These are phyloP conservation scores for Bubo blakistoni DNA, from an alignment of 2,113 vertebrate genomes.

Conservation along the genomic window DNA sequence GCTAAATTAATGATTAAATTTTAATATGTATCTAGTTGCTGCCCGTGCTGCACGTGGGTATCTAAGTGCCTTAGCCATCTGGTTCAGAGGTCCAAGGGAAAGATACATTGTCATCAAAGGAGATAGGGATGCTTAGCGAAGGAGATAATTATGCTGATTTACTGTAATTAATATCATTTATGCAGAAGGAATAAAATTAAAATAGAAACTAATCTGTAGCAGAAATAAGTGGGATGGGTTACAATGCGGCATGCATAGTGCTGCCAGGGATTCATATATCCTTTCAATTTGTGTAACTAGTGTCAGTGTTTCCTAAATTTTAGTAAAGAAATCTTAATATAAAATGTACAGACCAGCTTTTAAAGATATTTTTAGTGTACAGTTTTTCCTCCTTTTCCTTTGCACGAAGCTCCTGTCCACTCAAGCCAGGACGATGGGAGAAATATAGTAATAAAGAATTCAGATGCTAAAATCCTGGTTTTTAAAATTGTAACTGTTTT, in stretches of 20 bases:
- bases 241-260: background rate
- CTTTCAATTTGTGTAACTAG: background rate
- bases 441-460: background rate
- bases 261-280: background rate
- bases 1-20: background rate
- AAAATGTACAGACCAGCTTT: slow-evolving; percentile 17
- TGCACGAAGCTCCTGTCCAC: background rate
- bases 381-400: background rate
- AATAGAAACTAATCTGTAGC: slow-evolving; percentile 66
- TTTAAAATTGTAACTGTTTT: background rate
- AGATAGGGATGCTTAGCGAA: slow-evolving; percentile 30
- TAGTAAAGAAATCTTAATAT: background rate
- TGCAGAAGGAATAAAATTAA: slow-evolving; percentile 66
- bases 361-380: background rate
- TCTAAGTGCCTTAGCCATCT: slow-evolving; percentile 59
- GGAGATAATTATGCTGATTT: slow-evolving; percentile 68
- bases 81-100: slow-evolving; percentile 40
- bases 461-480: background rate
- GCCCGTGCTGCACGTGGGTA: background rate
- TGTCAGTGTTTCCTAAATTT: background rate
- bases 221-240: slow-evolving; percentile 11
- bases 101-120: slow-evolving; percentile 15
- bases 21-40: background rate
- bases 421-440: background rate
- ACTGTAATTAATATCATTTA: slow-evolving; percentile 67